A percentile compares a stretch with the other conserved stretches of the same genome.
These are phyloP conservation scores for Poeciliopsis retropinna DNA, from an alignment of 2,113 vertebrate species.

Conservation along the genomic window DNA sequence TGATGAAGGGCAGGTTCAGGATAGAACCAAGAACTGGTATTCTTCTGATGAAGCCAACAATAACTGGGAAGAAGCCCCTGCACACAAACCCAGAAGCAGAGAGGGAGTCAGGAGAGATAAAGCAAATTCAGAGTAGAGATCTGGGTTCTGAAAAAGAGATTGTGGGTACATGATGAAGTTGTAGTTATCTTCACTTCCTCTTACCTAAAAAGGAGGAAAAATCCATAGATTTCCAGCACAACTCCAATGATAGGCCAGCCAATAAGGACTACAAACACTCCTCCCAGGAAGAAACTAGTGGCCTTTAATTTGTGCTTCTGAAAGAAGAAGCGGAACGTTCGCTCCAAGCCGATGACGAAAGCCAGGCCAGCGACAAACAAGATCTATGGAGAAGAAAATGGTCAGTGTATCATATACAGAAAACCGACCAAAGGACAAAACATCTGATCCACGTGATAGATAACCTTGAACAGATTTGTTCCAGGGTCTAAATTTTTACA, in stretches of 20 bases:
- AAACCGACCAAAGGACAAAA: not conserved
- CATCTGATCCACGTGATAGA: no score
- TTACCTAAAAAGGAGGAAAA: constrained; percentile 97
- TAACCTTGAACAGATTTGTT: no score
- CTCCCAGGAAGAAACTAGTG: constrained; percentile 95
- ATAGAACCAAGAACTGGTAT: constrained; percentile 95
- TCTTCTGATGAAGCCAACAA: constrained; percentile 95
- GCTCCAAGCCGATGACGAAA: constrained; percentile 96
- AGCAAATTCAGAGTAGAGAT: not conserved
- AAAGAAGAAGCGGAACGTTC: constrained; percentile 98
- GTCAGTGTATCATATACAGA: not conserved
- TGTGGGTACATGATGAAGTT: not conserved
- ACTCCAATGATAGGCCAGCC: constrained; percentile 97
- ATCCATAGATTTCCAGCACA: constrained; percentile 95
- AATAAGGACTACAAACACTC: constrained; percentile 92
- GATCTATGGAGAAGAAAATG: constrained; percentile 78
- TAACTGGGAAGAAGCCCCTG: constrained; percentile 98
- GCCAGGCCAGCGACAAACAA: constrained; percentile 95
- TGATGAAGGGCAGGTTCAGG: constrained; percentile 96
- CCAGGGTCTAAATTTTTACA: no score
- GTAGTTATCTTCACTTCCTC: not conserved
- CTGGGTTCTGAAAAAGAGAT: not conserved
- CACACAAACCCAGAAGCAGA: constrained; percentile 1
- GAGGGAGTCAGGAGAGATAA: not conserved
- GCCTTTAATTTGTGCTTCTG: constrained; percentile 98